Conservation (phyloP, 2,888 invertebrate species). For the Cordilura impudica region DNA sequence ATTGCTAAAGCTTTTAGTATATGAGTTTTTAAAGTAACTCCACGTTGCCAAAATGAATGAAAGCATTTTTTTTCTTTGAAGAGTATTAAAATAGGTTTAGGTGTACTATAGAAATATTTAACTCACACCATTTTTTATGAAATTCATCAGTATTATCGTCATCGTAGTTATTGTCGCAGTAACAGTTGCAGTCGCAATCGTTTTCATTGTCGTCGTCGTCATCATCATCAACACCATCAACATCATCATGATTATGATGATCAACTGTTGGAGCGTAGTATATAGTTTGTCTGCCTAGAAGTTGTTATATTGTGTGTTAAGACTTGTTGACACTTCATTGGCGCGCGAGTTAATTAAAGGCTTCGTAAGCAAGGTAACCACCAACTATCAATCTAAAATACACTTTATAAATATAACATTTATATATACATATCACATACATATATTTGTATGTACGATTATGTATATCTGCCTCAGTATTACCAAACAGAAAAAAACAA, state of each 20-base stretch:
- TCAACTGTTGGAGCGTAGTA: conserved; percentile 39
- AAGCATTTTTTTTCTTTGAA: too few relatives aligned
- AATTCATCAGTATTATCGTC: conserved; percentile 9
- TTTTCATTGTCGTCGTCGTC: conserved; percentile 7
- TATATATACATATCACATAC: background rate
- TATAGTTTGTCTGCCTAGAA: conserved; percentile 46
- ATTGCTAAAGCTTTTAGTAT: too few relatives aligned
- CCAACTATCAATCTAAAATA: conserved; percentile 59
- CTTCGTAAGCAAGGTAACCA: conserved; percentile 56
- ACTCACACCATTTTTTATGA: conserved; percentile 39
- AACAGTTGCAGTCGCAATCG: conserved; percentile 55
- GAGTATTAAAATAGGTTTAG: too few relatives aligned
- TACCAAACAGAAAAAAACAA: background rate
- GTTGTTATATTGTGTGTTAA: conserved; percentile 66
- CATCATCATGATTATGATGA: conserved; percentile 30
- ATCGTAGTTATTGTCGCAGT: conserved; percentile 1
- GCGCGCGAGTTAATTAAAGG: conserved; percentile 76
- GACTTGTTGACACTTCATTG: conserved; percentile 77
- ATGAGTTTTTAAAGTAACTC: too few relatives aligned
- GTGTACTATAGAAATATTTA: conserved; percentile 8
- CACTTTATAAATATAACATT: conserved; percentile 10
- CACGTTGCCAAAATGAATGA: too few relatives aligned
- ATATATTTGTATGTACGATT: background rate
- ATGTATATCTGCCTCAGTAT: background rate
- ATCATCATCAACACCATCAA: conserved; percentile 38